Evolutionary conservation across 2,888 invertebrate genomes (phyloP).

Genomic region (Machimus atricapillus): DNA sequence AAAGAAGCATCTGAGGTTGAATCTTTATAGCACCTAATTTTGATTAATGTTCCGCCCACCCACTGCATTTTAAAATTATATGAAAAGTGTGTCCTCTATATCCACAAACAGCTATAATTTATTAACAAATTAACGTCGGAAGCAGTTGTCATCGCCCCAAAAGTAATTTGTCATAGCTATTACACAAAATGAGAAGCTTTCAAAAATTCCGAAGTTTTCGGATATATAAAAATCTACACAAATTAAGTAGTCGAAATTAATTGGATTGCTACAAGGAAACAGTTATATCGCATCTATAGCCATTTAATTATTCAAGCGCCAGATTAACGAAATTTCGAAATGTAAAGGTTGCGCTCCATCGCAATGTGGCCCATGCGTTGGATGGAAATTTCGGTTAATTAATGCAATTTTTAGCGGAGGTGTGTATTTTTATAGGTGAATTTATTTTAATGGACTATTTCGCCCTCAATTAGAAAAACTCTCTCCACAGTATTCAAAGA

Average conservation of each 20-base stretch:
- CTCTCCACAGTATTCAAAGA: neutral
- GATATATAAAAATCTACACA: neutral
- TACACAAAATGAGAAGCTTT: neutral
- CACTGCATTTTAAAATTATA: neutral
- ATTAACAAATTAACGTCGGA: neutral
- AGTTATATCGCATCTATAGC: neutral
- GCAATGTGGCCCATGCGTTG: neutral
- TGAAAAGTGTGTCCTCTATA: neutral
- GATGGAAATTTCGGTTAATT: neutral
- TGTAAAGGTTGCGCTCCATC: neutral
- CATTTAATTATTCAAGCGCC: neutral
- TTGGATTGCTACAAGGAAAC: neutral
- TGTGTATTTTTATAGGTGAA: neutral
- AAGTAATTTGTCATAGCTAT: neutral
- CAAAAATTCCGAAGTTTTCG: neutral
- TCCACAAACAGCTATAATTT: neutral
- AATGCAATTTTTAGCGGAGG: neutral
- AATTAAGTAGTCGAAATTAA: neutral
- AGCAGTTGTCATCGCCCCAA: neutral
- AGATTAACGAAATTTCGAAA: neutral
- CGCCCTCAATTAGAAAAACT: neutral
- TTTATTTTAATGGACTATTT: neutral
- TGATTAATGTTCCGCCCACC: neutral
- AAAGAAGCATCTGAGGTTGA: neutral
- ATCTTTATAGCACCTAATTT: neutral